These are phyloP conservation scores for Hypercompe scribonia DNA, from an alignment of 2,888 invertebrate genomes.

Conservation along the genomic window DNA sequence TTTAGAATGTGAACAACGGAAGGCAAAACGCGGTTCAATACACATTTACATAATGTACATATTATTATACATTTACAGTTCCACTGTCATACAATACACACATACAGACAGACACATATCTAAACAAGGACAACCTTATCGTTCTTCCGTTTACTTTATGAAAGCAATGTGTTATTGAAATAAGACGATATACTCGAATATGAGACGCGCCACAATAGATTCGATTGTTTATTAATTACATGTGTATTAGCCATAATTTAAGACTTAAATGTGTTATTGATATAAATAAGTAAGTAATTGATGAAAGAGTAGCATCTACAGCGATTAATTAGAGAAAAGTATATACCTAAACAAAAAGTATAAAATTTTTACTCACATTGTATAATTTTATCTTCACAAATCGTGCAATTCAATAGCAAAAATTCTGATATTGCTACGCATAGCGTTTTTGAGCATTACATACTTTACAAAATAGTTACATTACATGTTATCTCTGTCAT, in stretches of 20 bases:
- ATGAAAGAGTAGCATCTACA: not conserved
- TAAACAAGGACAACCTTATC: slow-evolving; percentile 67
- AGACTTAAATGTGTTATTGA: not conserved
- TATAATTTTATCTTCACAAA: not conserved
- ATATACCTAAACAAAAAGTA: not conserved
- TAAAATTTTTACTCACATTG: not conserved
- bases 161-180: slow-evolving; percentile 60
- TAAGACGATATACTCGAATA: slow-evolving; percentile 45
- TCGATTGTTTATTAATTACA: slow-evolving; percentile 39
- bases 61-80: not conserved
- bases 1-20: slow-evolving; percentile 67
- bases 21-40: slow-evolving; percentile 70
- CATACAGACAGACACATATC: slow-evolving; percentile 54
- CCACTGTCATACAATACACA: slow-evolving; percentile 44
- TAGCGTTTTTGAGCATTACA: not conserved
- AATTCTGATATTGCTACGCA: not conserved
- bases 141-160: slow-evolving; percentile 69
- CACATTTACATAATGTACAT: slow-evolving; percentile 47
- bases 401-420: not conserved
- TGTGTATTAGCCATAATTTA: slow-evolving; percentile 23
- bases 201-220: slow-evolving; percentile 37
- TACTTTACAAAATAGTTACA: not conserved
- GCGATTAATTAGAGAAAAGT: not conserved
- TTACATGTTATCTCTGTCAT: not conserved
- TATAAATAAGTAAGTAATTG: not conserved